Base-by-base conservation (phyloP, 2,888 invertebrate species). In the Druceiella hillmani region DNA sequence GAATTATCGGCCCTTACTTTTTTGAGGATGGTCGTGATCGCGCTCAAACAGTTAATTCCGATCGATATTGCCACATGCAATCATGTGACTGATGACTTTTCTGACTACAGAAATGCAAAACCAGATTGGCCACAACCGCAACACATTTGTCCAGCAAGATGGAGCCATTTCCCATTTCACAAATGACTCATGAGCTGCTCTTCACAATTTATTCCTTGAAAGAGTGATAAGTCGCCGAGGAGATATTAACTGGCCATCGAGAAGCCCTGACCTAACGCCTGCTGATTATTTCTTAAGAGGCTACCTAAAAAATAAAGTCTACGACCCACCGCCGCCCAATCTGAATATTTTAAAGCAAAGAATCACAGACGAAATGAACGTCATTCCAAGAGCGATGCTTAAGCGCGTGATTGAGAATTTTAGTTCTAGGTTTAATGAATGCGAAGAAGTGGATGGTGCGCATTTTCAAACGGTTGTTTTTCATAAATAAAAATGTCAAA, bases 271-370 rank as follows among this genome's bases (percentile, higher is more conserved):
- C 40, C 38, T 50, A 42, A 49, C 44, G 32, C 44, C 47, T 41
- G 46, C 45, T 31, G 47, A 44, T 45, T 50, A 45, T 41, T 50
- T 47, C 36, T 34, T 48, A 39, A 44, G 44, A 43, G 38, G 45
- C 43, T 47, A 47, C 45, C 45, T n/a, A n/a, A n/a, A n/a, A n/a
- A n/a, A n/a, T 37, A 47, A 52, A 44, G 48, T 50, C 42, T 48
- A 41, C 27, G 44, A 43, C 36, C 41, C 44, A 45, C 37, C 44
- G 42, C 45, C 47, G 42, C n/a, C n/a, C n/a, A n/a, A n/a, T n/a
- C n/a, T n/a, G n/a, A n/a, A n/a, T n/a, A n/a, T n/a, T n/a, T 42
- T 46, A 32, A 49, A 46, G 42, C 43, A 49, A 46, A 52, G 43
- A 45, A 50, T 51, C 36, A 50, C 42, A 28, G 46, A 48, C 37